phyloP scores from a whole-genome alignment of 2,888 invertebrate species.

The Metallyticus violacea region DNA sequence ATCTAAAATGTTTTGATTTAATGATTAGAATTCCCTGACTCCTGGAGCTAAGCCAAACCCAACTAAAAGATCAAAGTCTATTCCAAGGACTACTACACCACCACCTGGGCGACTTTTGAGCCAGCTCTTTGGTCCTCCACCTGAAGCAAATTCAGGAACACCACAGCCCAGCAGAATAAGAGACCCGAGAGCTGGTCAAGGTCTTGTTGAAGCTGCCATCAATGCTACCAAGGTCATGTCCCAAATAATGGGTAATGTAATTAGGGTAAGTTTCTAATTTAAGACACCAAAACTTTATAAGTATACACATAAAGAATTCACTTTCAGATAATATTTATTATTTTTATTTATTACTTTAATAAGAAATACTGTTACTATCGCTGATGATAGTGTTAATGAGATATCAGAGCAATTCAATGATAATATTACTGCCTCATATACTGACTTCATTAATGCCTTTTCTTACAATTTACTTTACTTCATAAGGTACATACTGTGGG shows the following conservation, averaged over 20 bases:
- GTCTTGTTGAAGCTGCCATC: constrained; percentile 67
- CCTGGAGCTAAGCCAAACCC: neutral
- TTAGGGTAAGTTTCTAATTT: neutral
- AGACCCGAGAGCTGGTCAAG: constrained; percentile 20
- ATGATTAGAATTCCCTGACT: neutral
- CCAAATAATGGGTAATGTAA: constrained; percentile 70
- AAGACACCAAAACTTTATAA: too few relatives aligned
- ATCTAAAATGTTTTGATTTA: neutral
- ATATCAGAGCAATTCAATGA: too few relatives aligned
- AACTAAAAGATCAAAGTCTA: neutral
- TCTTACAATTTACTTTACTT: too few relatives aligned
- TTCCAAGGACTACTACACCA: neutral
- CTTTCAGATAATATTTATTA: too few relatives aligned
- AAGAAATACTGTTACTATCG: too few relatives aligned
- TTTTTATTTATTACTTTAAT: too few relatives aligned
- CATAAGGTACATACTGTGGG: too few relatives aligned
- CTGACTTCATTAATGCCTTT: too few relatives aligned
- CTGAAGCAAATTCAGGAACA: constrained; percentile 15
- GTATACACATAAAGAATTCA: too few relatives aligned
- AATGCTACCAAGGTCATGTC: constrained; percentile 76
- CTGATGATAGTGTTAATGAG: too few relatives aligned
- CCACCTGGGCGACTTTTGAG: neutral
- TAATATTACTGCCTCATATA: too few relatives aligned
- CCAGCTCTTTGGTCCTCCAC: constrained; percentile 15
- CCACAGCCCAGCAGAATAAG: constrained; percentile 3